Evolutionary conservation across 1,140 invertebrate species (phyloP), one percentile per base, ranked within the genome.

Genomic region (Tyrophagus putrescentiae): DNA sequence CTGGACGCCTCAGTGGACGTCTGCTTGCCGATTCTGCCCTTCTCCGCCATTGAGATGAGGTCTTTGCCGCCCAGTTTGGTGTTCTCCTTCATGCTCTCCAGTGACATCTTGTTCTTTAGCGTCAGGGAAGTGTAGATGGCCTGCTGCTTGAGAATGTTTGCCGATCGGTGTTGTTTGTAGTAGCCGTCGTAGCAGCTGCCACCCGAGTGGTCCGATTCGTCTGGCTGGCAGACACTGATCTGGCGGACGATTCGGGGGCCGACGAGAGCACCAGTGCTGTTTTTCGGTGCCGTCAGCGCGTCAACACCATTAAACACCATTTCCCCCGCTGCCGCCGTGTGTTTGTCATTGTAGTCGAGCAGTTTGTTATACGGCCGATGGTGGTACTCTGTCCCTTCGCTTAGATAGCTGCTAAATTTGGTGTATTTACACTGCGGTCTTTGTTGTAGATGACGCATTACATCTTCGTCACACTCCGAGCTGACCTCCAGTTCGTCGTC

Each of bases 381-480:
- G 13, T 39, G 21, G 31, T n/a, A n/a, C n/a, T n/a, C n/a, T n/a
- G n/a, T n/a, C n/a, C 7, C 45, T 6, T 48, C 18, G 21, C 45
- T 25, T 21, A 48, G 45, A 18, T 48, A 48, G 45, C 21, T 39
- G 21, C 45, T 48, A 48, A 48, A 48, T 48, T 48, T 48, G 31
- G 45, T 6, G 31, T 36, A 36, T 56, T 36, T 56, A 34, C 21
- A 36, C 11, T 56, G 53, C 16, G 32, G 21, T 41, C 56, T 4
- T 4, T 57, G 56, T 3, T 57, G 32, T 28, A 1, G 4, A 9
- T n/a, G 32, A n/a, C 31, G n/a, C 33, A 9, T 57, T 41, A n/a
- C 3, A 61, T 44, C 11, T 65, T 84, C 82, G 67, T 85, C 83
- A 29, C 82, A 83, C 71, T 84, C 82, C 27, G 81, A 83, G 53